A percentile compares a stretch with the other conserved stretches of the same genome.
These are phyloP conservation scores for Peromyscus maniculatus DNA, from an alignment of 2,113 vertebrate genomes.

Conservation along the genomic window DNA sequence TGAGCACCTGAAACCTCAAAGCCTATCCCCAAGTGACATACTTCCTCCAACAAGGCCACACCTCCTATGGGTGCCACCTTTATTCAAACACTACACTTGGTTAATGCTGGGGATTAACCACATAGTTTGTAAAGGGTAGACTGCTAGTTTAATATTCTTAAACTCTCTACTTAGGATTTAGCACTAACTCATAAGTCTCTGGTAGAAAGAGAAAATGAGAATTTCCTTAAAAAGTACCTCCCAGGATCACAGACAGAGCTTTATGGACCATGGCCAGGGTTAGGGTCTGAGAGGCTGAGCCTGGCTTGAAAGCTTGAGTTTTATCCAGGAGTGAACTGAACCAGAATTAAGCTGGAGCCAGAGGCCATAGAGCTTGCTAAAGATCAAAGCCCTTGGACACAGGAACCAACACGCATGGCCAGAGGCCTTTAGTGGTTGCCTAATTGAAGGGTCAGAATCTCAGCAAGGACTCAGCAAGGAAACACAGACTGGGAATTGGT, in stretches of 20 bases:
- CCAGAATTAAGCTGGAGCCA: background rate
- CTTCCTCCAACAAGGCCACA: background rate
- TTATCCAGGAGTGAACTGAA: conserved; percentile 4
- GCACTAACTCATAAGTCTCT: background rate
- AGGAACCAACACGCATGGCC: background rate
- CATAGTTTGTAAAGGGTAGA: background rate
- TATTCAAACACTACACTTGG: background rate
- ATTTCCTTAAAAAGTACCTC: background rate
- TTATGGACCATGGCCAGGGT: background rate
- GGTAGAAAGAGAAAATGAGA: background rate
- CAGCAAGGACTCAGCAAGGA: background rate
- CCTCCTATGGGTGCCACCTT: background rate
- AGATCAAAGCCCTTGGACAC: background rate
- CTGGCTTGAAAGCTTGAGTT: background rate
- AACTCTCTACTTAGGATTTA: background rate
- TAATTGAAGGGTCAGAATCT: background rate
- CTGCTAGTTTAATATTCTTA: background rate
- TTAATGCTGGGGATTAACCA: background rate
- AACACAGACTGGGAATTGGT: background rate
- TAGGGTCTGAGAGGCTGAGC: background rate
- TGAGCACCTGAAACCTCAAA: background rate
- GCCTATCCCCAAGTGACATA: background rate
- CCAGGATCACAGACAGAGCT: background rate
- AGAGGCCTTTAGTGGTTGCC: background rate
- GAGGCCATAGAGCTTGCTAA: background rate